Conservation (phyloP, 2,113 vertebrate species). For the Atrichornis clamosus region DNA sequence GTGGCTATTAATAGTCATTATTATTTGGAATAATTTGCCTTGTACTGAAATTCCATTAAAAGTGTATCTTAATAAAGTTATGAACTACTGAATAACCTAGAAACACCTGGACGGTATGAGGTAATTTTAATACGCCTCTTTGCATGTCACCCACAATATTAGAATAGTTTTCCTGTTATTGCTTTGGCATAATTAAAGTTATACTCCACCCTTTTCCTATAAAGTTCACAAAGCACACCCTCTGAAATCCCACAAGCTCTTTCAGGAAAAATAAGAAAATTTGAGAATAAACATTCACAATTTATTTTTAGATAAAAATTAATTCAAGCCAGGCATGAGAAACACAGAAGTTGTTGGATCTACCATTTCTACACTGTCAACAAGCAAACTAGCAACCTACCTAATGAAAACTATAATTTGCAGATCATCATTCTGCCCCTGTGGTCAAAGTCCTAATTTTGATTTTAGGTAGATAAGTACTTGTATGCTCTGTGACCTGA, state of each 20-base stretch:
- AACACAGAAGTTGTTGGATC: background rate
- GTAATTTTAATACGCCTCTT: background rate
- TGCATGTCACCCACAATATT: background rate
- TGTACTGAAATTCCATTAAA: background rate
- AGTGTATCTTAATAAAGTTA: background rate
- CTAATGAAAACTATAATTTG: background rate
- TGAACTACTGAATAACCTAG: background rate
- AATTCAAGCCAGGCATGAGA: background rate
- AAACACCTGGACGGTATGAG: background rate
- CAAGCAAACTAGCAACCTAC: background rate
- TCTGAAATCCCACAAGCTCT: background rate
- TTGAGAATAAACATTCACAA: background rate
- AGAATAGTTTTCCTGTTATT: background rate
- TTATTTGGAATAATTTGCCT: background rate
- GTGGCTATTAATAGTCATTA: background rate
- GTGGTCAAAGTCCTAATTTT: background rate
- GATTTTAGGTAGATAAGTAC: background rate
- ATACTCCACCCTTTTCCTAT: background rate
- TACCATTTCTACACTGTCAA: background rate
- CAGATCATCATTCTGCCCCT: background rate
- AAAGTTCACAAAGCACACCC: background rate
- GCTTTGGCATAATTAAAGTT: background rate
- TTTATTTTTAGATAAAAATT: background rate
- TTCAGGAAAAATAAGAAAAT: background rate
- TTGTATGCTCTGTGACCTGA: background rate